Percentiles rank a stretch among this genome's conserved stretches.
phyloP scores from a whole-genome alignment of 2,113 vertebrate genomes.

The Peromyscus leucopus region DNA sequence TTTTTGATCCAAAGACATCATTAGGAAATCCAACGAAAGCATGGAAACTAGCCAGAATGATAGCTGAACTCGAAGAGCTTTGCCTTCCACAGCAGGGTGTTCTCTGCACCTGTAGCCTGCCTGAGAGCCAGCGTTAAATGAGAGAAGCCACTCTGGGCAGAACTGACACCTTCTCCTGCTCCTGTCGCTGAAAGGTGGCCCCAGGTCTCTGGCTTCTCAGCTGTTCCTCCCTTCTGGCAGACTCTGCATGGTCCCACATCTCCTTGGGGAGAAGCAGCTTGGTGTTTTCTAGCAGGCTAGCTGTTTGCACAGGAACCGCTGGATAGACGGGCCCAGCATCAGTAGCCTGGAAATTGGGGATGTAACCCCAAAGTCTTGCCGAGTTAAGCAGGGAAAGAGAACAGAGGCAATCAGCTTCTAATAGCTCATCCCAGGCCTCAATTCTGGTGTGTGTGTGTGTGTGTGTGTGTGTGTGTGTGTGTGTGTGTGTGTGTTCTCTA shows the following conservation, averaged over 20 bases:
- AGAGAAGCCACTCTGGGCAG: not conserved
- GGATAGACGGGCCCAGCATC: not conserved
- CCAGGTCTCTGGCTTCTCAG: fast-evolving
- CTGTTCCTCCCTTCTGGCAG: not conserved
- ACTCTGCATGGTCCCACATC: not conserved
- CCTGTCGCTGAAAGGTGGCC: not conserved
- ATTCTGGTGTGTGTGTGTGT: not conserved
- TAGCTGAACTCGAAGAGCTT: not conserved
- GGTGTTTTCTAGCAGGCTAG: not conserved
- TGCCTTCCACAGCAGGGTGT: not conserved
- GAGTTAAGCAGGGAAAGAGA: not conserved
- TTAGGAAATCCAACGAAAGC: not conserved
- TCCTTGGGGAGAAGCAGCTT: not conserved
- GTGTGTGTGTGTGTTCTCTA: not conserved
- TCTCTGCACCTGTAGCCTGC: not conserved
- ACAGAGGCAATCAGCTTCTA: not conserved
- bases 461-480: not conserved
- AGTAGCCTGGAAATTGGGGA: not conserved
- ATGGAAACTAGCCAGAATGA: not conserved
- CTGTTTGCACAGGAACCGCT: not conserved
- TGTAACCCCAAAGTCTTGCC: not conserved
- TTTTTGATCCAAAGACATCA: not conserved
- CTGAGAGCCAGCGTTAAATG: not conserved
- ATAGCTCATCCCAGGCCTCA: not conserved
- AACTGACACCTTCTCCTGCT: not conserved